Base-by-base conservation (phyloP, 2,113 vertebrate species). In the Eurypyga helias region DNA sequence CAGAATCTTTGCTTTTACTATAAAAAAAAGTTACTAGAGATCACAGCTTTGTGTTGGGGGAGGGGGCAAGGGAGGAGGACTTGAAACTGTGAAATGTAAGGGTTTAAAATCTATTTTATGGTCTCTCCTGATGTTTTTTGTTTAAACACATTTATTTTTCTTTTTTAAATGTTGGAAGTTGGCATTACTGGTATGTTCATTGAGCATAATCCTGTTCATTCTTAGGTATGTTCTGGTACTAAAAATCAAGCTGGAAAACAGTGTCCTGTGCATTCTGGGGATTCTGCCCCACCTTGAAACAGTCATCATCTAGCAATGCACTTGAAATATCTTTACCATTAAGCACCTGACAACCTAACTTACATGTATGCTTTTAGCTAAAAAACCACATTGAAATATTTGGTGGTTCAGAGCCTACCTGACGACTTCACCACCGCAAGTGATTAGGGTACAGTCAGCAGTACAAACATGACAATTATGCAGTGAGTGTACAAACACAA, bases 21-120 rank as follows among this genome's bases (percentile, higher is more conserved):
- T 17, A 69, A n/a, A 58, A 83, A 48, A 10, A 5, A 67, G 9
- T 60, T 92, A 34, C 41, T 73, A 38, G 24, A 58, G 29, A 45
- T 52, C 43, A 48, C 33, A 83, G 34, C 18, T 90, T 61, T 60
- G 17, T 64, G 21, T 61, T 49, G 81, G 17, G 20, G 69, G 13
- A 46, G 21, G 0, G 0, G 7, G 10, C 4, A 43, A 24, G 20
- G 31, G 29, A 75, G 9, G 5, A 70, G 5, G 9, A n/a, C 29
- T 93, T 34, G 55, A 73, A 90, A 85, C 3, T 8, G 14, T 73
- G 51, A 48, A 77, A 85, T 62, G 5, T 62, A 60, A 77, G 36
- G 11, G 2, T 64, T 82, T 79, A 52, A 48, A 67, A 66, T 51
- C 7, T 52, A 29, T 60, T 75, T 81, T 36, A 75, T 75, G 45